Evolutionary conservation across 2,888 invertebrate genomes (phyloP).

Genomic region (Synergus japonicus): DNA sequence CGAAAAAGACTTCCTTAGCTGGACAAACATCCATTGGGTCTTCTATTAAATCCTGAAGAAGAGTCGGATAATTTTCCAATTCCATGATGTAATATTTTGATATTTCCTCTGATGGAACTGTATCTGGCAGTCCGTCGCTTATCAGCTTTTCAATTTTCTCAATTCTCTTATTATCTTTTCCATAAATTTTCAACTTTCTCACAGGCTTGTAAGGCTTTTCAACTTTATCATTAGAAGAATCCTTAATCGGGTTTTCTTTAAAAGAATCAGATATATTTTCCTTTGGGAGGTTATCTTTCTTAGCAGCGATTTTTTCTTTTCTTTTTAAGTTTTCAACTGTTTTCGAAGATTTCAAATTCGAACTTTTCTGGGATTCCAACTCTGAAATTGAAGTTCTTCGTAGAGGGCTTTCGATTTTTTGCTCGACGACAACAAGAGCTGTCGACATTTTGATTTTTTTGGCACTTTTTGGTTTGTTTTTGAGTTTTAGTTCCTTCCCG

Average conservation of each 20-base stretch:
- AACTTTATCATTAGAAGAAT: slow-evolving; percentile 28
- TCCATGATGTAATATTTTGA: slow-evolving; percentile 50
- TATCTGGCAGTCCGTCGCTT: slow-evolving; percentile 58
- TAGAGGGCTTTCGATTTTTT: slow-evolving; percentile 27
- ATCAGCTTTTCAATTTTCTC: neutral
- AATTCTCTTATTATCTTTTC: slow-evolving; percentile 24
- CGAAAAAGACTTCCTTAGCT: slow-evolving; percentile 43
- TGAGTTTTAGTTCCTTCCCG: slow-evolving; percentile 67
- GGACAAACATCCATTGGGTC: slow-evolving; percentile 35
- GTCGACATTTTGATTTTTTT: slow-evolving; percentile 37
- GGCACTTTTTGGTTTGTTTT: slow-evolving; percentile 48
- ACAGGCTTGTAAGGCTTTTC: slow-evolving; percentile 2
- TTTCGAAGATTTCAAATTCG: neutral
- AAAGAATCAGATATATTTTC: slow-evolving; percentile 1
- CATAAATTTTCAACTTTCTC: neutral
- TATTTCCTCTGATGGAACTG: slow-evolving; percentile 56
- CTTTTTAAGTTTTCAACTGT: neutral
- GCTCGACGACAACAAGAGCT: slow-evolving; percentile 8
- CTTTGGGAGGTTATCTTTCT: neutral
- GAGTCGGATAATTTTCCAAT: slow-evolving; percentile 32
- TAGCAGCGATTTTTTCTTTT: neutral
- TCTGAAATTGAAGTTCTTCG: slow-evolving; percentile 18
- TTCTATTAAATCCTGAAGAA: slow-evolving; percentile 28
- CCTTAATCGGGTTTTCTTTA: neutral
- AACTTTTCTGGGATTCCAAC: slow-evolving; percentile 1